Evolutionary conservation across 2,113 vertebrate species (phyloP).

Genomic region (Leucoraja erinaceus): DNA sequence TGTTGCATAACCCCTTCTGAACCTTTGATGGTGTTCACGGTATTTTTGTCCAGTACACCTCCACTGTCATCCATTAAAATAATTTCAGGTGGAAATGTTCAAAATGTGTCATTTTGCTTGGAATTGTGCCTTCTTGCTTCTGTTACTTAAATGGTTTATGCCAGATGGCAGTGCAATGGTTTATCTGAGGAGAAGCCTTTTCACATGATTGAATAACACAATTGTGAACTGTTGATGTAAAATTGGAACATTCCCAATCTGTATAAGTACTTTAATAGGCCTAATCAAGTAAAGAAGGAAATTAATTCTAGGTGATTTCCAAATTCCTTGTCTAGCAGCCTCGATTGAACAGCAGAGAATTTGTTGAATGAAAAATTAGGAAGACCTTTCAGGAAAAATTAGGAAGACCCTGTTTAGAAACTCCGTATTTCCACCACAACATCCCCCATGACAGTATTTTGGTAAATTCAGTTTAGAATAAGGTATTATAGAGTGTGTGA

Average conservation of each 20-base stretch:
- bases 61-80: too few relatives aligned
- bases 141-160: neutral
- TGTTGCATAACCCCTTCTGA: too few relatives aligned
- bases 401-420: neutral
- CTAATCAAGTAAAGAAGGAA: neutral
- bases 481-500: neutral
- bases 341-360: neutral
- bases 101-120: neutral
- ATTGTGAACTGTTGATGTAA: neutral
- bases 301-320: neutral
- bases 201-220: neutral
- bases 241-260: neutral
- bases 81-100: neutral
- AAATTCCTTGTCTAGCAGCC: neutral
- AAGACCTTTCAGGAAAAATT: neutral
- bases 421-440: neutral
- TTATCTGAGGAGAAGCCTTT: neutral
- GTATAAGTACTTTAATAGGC: constrained; percentile 1
- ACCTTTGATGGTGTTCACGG: too few relatives aligned
- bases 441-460: neutral
- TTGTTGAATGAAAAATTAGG: neutral
- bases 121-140: neutral
- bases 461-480: neutral
- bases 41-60: too few relatives aligned
- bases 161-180: neutral